Percentiles rank a stretch among this genome's conserved stretches.
These are phyloP conservation scores for Amphilophus citrinellus DNA, from an alignment of 2,113 vertebrate genomes.

Conservation along the genomic window DNA sequence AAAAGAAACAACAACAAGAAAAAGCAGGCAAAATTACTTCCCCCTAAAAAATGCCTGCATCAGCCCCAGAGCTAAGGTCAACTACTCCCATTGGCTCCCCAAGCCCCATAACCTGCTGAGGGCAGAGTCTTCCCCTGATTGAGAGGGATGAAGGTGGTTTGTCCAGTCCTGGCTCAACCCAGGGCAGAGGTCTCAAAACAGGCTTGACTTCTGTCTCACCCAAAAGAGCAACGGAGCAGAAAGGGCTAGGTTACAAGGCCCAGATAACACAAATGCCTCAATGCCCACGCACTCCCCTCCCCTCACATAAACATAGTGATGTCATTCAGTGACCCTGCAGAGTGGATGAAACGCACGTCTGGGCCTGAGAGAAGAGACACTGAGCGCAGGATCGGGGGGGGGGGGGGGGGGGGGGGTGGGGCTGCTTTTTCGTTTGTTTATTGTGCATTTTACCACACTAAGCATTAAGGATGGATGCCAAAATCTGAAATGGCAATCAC, in stretches of 20 bases:
- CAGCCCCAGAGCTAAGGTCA: neutral
- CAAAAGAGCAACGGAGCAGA: conserved; percentile 62
- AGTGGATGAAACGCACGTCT: conserved; percentile 60
- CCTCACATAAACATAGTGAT: conserved; percentile 69
- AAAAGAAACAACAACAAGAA: neutral
- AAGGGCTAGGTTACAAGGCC: conserved; percentile 68
- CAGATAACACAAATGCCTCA: conserved; percentile 73
- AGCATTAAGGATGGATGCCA: conserved; percentile 53
- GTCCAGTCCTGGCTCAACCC: conserved; percentile 16
- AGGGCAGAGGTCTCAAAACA: conserved; percentile 66
- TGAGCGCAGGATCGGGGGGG: neutral
- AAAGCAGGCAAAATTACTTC: neutral
- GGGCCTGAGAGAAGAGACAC: conserved; percentile 33
- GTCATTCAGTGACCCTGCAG: conserved; percentile 68
- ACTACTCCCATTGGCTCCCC: neutral
- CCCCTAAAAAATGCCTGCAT: neutral
- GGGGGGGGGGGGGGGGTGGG: neutral
- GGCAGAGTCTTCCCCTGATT: conserved; percentile 26
- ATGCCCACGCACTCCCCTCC: conserved; percentile 74
- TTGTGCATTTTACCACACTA: conserved; percentile 47
- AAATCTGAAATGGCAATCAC: conserved; percentile 51
- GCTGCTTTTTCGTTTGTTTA: conserved; percentile 45
- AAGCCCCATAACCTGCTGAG: conserved; percentile 21
- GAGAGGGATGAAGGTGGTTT: conserved; percentile 22
- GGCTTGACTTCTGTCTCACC: conserved; percentile 59